These are phyloP conservation scores for Cephalopachus bancanus DNA, from an alignment of 2,797 vertebrate genomes.

Conservation along the genomic window DNA sequence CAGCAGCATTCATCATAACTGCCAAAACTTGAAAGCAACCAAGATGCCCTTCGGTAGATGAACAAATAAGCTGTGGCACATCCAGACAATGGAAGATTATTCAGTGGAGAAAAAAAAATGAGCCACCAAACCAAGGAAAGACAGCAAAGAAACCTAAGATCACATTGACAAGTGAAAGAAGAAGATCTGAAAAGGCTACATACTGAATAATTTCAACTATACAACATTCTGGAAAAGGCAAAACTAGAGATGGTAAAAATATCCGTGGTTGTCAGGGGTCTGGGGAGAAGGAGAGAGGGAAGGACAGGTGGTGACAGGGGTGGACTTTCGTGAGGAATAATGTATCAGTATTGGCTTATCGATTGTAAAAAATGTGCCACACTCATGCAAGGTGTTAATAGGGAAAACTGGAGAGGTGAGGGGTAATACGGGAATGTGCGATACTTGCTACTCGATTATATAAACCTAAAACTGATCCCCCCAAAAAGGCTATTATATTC, in stretches of 20 bases:
- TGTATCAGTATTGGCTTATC: too few species aligned
- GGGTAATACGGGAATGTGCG: too few species aligned
- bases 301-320: fast-evolving
- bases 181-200: neutral
- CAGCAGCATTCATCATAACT: neutral
- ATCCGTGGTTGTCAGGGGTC: neutral
- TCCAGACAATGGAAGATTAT: neutral
- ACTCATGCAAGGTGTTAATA: neutral
- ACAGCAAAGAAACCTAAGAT: neutral
- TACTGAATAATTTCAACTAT: neutral
- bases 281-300: neutral
- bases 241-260: neutral
- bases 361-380: neutral
- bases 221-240: neutral
- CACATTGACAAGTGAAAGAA: neutral
- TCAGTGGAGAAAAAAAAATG: neutral
- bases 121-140: neutral
- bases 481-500: neutral
- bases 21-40: neutral
- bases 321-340: neutral
- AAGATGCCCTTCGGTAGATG: neutral
- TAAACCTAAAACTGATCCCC: neutral
- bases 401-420: neutral
- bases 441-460: neutral
- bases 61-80: neutral